Evolutionary conservation across 2,888 invertebrate genomes (phyloP).

Genomic region (Melanophora roralis): DNA sequence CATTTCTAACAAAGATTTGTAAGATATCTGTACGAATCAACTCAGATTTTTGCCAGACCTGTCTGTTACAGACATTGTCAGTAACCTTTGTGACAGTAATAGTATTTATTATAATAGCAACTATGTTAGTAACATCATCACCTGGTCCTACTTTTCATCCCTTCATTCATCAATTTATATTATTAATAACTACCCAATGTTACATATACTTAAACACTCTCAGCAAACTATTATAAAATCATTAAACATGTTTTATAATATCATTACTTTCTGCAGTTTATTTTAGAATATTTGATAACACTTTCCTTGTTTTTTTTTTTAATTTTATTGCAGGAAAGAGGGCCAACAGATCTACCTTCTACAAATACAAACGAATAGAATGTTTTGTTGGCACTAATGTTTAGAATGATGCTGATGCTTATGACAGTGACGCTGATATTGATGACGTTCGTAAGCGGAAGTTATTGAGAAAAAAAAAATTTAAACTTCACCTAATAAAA

Average conservation of each 20-base stretch:
- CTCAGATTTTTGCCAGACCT: too few relatives aligned
- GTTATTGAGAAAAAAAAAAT: constrained; percentile 22
- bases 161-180: background rate
- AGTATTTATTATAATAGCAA: constrained; percentile 10
- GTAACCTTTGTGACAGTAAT: background rate
- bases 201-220: background rate
- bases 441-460: constrained; percentile 34
- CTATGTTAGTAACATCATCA: constrained; percentile 33
- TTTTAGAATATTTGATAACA: constrained; percentile 44
- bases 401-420: background rate
- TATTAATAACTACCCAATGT: background rate
- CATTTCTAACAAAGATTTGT: too few relatives aligned
- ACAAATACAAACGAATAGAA: constrained; percentile 11
- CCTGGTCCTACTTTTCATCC: background rate
- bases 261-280: constrained; percentile 45
- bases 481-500: background rate
- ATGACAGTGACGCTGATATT: background rate
- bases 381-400: constrained; percentile 9
- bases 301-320: constrained; percentile 47
- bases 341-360: constrained; percentile 27
- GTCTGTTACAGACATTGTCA: too few relatives aligned
- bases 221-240: constrained; percentile 31
- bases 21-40: too few relatives aligned
- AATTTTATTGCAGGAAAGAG: constrained; percentile 53
- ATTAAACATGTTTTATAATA: constrained; percentile 44